Percentiles rank a stretch among this genome's conserved stretches.
phyloP scores from a whole-genome alignment of 1,140 invertebrate species.

The Cepaea nemoralis region DNA sequence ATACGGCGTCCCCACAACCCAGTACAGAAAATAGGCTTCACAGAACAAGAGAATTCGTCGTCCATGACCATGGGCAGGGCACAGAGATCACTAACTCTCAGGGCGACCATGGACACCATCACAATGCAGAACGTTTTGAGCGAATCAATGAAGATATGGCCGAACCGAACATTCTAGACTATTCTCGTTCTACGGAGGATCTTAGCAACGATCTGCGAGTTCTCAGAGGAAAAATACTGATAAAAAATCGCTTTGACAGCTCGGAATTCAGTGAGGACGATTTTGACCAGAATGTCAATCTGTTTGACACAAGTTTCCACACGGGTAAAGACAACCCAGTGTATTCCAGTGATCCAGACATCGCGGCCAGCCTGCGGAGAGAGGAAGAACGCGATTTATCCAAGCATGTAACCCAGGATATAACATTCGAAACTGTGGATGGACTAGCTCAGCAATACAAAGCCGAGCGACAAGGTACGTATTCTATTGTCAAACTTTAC shows the following conservation, averaged over 20 bases:
- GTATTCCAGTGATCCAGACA: conserved; percentile 62
- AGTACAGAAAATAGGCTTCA: background rate
- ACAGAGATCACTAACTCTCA: conserved; percentile 35
- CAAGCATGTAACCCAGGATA: conserved; percentile 49
- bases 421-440: conserved; percentile 60
- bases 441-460: conserved; percentile 50
- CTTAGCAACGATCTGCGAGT: conserved; percentile 52
- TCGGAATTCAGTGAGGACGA: conserved; percentile 52
- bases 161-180: conserved; percentile 22
- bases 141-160: conserved; percentile 22
- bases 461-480: conserved; percentile 32
- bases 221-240: conserved; percentile 59
- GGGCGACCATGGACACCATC: conserved; percentile 20
- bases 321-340: conserved; percentile 61
- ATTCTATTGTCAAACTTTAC: background rate
- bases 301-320: conserved; percentile 60
- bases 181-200: background rate
- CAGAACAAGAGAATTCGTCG: conserved; percentile 9
- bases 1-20: background rate
- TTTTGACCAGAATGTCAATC: conserved; percentile 60
- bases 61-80: conserved; percentile 28
- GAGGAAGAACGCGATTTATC: conserved; percentile 46
- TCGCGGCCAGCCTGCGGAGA: conserved; percentile 48
- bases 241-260: conserved; percentile 59
- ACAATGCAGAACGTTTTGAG: conserved; percentile 30